Base-by-base conservation (phyloP, 2,797 vertebrate species). In the Halcyon chelicuti region DNA sequence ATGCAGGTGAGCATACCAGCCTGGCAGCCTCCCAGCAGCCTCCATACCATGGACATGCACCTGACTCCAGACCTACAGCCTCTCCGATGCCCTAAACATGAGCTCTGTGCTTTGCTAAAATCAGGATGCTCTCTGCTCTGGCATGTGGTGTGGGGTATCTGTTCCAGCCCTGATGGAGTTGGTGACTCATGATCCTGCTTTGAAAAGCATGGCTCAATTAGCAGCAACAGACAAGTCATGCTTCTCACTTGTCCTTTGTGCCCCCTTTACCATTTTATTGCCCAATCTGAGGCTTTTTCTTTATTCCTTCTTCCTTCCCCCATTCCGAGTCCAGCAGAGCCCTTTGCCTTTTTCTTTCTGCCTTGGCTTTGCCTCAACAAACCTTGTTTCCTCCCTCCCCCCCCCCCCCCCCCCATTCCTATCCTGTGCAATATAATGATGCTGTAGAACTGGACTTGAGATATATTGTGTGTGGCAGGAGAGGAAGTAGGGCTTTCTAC, bases 11-110 rank as follows among this genome's bases (percentile, higher is more conserved):
- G 62, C 0, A 4, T 17, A 66, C 31, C 70, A 44, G 49, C 22
- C 49, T 25, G n/a, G 72, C 57, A 60, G 61, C 22, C 61, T 40
- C 72, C 25, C 29, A 40, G 35, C 20, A 66, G n/a, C 31, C 46
- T 81, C 42, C 0, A 1, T 3, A 13, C 14, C 42, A 33, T 0
- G 1, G 12, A 13, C 28, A 7, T 62, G 26, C 57, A 88, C 25
- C 62, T 75, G 19, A 10, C 19, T 72, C 20, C 42, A 65, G 58
- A 46, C 25, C 47, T 44, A 22, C 29, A 61, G 46, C 37, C 9
- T 65, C 37, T 17, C 21, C 4, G 5, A 0, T n/a, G 52, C 14
- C 52, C 65, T 31, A 39, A 14, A 60, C 9, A 3, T 26, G 42
- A 86, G 26, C 54, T 46, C 28, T 49, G 37, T n/a, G 51, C 28